These are phyloP conservation scores for Mergus octosetaceus DNA, from an alignment of 2,797 vertebrate genomes.

Conservation along the genomic window DNA sequence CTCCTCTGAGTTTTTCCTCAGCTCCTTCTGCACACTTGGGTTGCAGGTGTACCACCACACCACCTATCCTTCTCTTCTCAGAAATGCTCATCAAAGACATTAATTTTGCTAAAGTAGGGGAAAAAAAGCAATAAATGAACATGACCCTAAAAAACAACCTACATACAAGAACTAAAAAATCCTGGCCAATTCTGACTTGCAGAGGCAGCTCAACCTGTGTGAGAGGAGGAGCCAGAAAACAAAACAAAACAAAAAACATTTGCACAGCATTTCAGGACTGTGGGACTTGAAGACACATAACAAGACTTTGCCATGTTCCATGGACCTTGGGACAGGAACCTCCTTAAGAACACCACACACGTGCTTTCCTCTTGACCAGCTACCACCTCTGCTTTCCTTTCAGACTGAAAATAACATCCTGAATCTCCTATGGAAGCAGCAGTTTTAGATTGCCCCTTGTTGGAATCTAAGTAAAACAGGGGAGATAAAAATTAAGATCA, in stretches of 20 bases:
- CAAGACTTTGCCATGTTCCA: not conserved
- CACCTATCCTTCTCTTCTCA: not conserved
- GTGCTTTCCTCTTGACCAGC: not conserved
- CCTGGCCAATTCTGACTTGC: not conserved
- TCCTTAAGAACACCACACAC: not conserved
- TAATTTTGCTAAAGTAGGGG: not conserved
- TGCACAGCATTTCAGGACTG: not conserved
- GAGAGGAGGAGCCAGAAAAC: not conserved
- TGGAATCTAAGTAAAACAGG: not conserved
- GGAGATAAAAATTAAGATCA: conserved; percentile 1
- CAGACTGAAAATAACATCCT: not conserved
- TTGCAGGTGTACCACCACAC: not conserved
- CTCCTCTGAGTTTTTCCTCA: not conserved
- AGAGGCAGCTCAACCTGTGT: not conserved
- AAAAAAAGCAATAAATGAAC: not conserved
- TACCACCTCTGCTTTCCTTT: not conserved
- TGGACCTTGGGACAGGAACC: not conserved
- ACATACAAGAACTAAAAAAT: not conserved
- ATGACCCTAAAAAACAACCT: not conserved
- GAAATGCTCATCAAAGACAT: not conserved
- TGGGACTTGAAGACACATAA: not conserved
- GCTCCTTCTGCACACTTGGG: not conserved
- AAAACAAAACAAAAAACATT: no score
- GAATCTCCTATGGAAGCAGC: not conserved
- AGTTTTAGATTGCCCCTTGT: not conserved